Conservation (phyloP, 2,797 vertebrate genomes). For the Typhlichthys subterraneus region DNA sequence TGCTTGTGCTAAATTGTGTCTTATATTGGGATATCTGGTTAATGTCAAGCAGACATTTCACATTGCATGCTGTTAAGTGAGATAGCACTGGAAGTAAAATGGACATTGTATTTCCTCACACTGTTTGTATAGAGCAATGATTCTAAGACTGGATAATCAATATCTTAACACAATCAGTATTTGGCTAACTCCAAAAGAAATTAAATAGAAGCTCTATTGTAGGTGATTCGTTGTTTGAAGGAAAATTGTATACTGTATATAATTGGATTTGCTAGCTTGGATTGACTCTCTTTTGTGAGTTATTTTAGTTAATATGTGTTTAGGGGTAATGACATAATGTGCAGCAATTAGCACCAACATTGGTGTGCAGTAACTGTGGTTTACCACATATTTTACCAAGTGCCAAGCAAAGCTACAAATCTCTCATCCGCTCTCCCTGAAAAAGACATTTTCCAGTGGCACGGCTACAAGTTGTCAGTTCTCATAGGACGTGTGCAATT, state of each 20-base stretch:
- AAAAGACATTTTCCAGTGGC: conserved; percentile 21
- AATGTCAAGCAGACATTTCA: conserved; percentile 22
- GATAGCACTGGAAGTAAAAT: conserved; percentile 32
- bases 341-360: conserved; percentile 45
- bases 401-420: conserved; percentile 39
- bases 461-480: conserved; percentile 42
- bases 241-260: conserved; percentile 8
- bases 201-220: conserved; percentile 24
- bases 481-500: conserved; percentile 44
- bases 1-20: too few relatives aligned
- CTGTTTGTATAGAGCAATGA: conserved; percentile 63
- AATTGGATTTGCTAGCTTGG: conserved; percentile 1
- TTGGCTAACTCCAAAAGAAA: conserved; percentile 41
- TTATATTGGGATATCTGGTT: not conserved
- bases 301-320: conserved; percentile 22
- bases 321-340: conserved; percentile 48
- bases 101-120: conserved; percentile 22
- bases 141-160: conserved; percentile 46
- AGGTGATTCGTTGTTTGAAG: conserved; percentile 10
- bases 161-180: conserved; percentile 48
- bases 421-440: conserved; percentile 17
- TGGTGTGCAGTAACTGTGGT: conserved; percentile 31
- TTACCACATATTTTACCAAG: conserved; percentile 39
- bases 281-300: not conserved
- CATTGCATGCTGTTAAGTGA: conserved; percentile 30